Conservation (phyloP, 2,888 invertebrate genomes). For the Diaperis boleti region DNA sequence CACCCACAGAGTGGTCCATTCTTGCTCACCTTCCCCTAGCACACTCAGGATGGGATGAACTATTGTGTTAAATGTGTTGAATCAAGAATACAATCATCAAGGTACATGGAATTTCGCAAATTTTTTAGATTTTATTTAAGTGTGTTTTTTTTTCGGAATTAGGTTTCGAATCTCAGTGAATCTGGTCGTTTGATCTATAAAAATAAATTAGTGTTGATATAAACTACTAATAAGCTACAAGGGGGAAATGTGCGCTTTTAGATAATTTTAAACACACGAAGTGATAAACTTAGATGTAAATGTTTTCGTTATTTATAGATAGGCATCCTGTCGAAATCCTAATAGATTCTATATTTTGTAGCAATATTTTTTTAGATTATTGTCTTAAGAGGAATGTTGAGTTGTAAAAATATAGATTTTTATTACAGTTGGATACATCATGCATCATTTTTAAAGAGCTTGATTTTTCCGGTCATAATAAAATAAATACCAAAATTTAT, state of each 20-base stretch:
- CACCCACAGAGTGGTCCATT: conserved; percentile 58
- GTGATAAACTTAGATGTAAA: conserved; percentile 17
- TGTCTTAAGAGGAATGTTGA: no score
- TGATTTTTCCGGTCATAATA: no score
- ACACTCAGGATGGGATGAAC: conserved; percentile 59
- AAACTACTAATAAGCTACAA: conserved; percentile 31
- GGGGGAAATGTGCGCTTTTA: conserved; percentile 44
- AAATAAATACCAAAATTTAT: no score
- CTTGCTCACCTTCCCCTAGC: conserved; percentile 62
- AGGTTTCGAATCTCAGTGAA: conserved; percentile 30
- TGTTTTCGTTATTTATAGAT: not conserved
- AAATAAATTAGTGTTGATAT: conserved; percentile 27
- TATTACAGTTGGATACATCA: no score
- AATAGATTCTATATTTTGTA: not conserved
- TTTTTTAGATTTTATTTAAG: conserved; percentile 4
- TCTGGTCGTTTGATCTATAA: conserved; percentile 7
- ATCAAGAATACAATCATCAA: conserved; percentile 24
- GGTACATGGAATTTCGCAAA: not conserved
- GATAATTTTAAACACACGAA: conserved; percentile 25
- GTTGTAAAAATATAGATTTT: not conserved
- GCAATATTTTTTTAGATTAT: not conserved
- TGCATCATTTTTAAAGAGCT: no score
- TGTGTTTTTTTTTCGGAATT: conserved; percentile 10
- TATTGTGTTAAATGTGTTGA: conserved; percentile 5
- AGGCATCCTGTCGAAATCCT: not conserved